Percentiles rank a stretch among this genome's conserved stretches.
Conservation (phyloP, 2,888 invertebrate genomes). For the Drosophila birchii region DNA sequence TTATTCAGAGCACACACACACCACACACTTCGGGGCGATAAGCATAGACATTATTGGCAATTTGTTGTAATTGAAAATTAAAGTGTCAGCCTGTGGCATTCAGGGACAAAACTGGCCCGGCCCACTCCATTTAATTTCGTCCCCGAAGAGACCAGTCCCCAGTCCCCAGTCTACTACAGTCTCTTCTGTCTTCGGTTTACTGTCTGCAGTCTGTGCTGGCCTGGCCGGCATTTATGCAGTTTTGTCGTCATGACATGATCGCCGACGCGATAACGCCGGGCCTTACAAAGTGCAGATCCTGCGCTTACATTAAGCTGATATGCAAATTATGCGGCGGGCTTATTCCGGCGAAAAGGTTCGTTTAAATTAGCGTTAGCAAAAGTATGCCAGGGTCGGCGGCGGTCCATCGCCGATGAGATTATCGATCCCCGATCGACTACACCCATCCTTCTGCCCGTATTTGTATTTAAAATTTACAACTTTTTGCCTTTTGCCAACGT, state of each 20-base stretch:
- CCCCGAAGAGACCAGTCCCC: neutral
- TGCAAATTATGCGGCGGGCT: constrained; percentile 71
- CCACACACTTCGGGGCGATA: constrained; percentile 63
- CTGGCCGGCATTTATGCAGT: constrained; percentile 62
- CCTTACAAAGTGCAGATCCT: constrained; percentile 72
- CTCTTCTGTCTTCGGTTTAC: neutral
- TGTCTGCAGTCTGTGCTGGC: neutral
- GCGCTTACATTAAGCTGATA: constrained; percentile 78
- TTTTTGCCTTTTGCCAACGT: constrained; percentile 62
- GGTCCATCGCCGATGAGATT: constrained; percentile 50
- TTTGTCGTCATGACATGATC: constrained; percentile 74
- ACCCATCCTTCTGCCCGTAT: constrained; percentile 49
- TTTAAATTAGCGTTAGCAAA: constrained; percentile 80
- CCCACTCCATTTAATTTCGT: constrained; percentile 7
- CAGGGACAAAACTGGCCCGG: constrained; percentile 28
- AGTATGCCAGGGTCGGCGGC: constrained; percentile 68
- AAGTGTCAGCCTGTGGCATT: constrained; percentile 80
- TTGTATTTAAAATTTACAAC: constrained; percentile 80
- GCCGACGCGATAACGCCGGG: constrained; percentile 39
- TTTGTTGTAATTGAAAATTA: constrained; percentile 82
- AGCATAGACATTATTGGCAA: constrained; percentile 81
- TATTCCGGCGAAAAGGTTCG: constrained; percentile 66
- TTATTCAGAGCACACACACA: constrained; percentile 45
- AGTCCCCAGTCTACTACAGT: neutral
- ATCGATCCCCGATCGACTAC: constrained; percentile 57